Percentiles rank a stretch among this genome's conserved stretches.
phyloP scores from a whole-genome alignment of 2,888 invertebrate genomes.

The Diachrysia chrysitis region DNA sequence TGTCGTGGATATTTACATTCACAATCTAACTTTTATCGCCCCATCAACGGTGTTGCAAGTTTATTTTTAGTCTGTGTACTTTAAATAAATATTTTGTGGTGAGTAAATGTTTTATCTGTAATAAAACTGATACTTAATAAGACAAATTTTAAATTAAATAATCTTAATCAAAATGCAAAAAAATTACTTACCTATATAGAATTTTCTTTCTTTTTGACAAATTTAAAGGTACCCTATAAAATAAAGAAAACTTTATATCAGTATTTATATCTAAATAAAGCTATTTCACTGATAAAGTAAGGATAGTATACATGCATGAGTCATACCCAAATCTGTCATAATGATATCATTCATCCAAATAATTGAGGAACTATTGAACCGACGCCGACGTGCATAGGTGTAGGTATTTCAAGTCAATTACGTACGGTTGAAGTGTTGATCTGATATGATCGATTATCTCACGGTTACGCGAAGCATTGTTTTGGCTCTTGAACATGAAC shows the following conservation, averaged over 20 bases:
- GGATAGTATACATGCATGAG: no score
- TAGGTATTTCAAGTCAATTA: slow-evolving; percentile 53
- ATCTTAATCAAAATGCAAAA: no score
- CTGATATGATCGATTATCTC: slow-evolving; percentile 43
- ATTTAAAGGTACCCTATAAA: no score
- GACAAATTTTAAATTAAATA: background rate
- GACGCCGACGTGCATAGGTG: slow-evolving; percentile 14
- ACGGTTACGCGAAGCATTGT: slow-evolving; percentile 58
- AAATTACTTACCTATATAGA: no score
- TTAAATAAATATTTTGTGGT: background rate
- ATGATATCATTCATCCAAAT: background rate
- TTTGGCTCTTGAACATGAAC: slow-evolving; percentile 46
- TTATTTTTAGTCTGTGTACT: background rate
- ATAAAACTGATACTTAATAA: background rate
- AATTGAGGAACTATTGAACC: slow-evolving; percentile 28
- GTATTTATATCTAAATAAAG: no score
- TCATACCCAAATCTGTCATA: background rate
- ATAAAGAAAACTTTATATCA: no score
- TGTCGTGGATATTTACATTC: slow-evolving; percentile 78
- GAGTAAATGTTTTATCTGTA: background rate
- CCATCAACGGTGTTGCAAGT: slow-evolving; percentile 6
- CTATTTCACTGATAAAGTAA: no score
- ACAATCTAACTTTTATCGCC: slow-evolving; percentile 77
- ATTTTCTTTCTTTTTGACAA: no score
- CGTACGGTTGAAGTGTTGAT: slow-evolving; percentile 55